Percentiles rank a stretch among this genome's conserved stretches.
These are phyloP conservation scores for Volucella zonaria DNA, from an alignment of 2,888 invertebrate species.

Conservation along the genomic window DNA sequence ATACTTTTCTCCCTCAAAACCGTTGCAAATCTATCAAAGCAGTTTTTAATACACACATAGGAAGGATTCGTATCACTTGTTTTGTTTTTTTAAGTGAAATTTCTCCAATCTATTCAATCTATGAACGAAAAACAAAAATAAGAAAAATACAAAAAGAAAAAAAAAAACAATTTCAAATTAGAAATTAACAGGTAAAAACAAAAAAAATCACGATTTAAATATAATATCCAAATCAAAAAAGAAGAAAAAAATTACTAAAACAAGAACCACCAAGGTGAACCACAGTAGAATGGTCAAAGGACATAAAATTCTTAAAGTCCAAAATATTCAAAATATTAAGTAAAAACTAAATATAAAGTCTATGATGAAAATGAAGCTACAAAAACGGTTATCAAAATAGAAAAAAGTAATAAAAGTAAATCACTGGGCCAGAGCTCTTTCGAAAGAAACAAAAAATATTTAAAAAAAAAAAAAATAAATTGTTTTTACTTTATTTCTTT, in stretches of 20 bases:
- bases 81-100: conserved; percentile 11
- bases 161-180: conserved; percentile 16
- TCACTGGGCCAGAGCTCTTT: conserved; percentile 47
- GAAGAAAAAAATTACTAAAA: conserved; percentile 33
- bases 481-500: too few relatives aligned
- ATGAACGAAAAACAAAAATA: conserved; percentile 47
- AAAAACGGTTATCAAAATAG: conserved; percentile 39
- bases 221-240: conserved; percentile 28
- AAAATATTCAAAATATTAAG: conserved; percentile 26
- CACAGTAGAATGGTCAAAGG: conserved; percentile 3
- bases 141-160: conserved; percentile 54
- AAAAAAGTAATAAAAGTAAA: conserved; percentile 39
- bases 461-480: too few relatives aligned
- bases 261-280: conserved; percentile 61
- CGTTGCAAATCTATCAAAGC: conserved; percentile 35
- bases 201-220: conserved; percentile 65
- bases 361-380: conserved; percentile 23
- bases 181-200: neutral
- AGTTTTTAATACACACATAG: neutral
- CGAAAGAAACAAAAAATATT: conserved; percentile 47
- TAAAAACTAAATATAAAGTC: conserved; percentile 44
- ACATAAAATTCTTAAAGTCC: conserved; percentile 6
- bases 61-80: neutral
- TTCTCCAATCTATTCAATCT: conserved; percentile 12
- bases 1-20: neutral